phyloP scores from a whole-genome alignment of 2,797 vertebrate species.

The Meda fulgida region DNA sequence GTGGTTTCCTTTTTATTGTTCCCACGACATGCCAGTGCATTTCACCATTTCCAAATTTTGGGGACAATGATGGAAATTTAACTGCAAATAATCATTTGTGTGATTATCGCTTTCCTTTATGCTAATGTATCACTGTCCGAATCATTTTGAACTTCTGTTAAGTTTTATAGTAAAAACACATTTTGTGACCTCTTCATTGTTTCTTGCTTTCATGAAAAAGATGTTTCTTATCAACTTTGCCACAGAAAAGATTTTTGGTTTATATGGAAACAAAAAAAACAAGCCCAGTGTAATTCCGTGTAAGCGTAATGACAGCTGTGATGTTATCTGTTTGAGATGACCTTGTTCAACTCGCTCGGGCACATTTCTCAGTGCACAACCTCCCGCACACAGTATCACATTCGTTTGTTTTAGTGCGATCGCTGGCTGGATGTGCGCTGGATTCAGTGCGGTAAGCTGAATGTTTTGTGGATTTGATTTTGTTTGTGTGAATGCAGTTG shows the following conservation, averaged over 20 bases:
- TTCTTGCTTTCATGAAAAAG: constrained; percentile 11
- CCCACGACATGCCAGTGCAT: not conserved
- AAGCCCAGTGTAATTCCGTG: not conserved
- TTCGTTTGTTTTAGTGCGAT: constrained; percentile 1
- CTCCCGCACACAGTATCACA: not conserved
- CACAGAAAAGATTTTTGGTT: not conserved
- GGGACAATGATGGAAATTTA: not conserved
- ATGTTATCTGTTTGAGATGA: constrained; percentile 35
- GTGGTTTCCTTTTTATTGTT: not conserved
- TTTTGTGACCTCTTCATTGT: constrained; percentile 11
- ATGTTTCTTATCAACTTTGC: not conserved
- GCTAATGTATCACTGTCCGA: not conserved
- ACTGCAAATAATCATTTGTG: constrained; percentile 24
- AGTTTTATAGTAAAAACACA: constrained; percentile 52
- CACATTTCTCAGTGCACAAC: constrained; percentile 28
- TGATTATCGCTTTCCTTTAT: not conserved
- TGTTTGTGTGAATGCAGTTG: not conserved
- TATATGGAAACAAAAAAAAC: not conserved
- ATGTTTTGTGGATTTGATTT: not conserved
- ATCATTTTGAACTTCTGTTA: constrained; percentile 7
- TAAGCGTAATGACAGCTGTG: constrained; percentile 23
- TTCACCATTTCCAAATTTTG: not conserved
- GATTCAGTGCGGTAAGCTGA: constrained; percentile 17
- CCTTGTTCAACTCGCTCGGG: constrained; percentile 38
- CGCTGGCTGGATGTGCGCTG: constrained; percentile 2